Base-by-base conservation (phyloP, 1,140 invertebrate species). In the Hyposmocoma kahamanoa region DNA sequence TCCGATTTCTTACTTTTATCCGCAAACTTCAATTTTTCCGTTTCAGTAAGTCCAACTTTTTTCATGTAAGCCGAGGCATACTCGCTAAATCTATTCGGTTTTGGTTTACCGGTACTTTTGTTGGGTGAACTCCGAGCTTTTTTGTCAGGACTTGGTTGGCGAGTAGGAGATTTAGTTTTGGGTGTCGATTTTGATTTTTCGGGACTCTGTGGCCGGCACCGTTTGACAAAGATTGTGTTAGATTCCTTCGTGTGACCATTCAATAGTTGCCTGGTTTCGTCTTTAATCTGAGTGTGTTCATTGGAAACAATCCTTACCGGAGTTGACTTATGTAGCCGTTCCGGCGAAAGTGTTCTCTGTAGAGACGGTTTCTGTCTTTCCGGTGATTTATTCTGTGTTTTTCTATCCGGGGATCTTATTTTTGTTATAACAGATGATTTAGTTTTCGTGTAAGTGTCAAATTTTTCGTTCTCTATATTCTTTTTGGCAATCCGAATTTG, bases 401-500 rank as follows among this genome's bases (percentile, higher is more conserved):
- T 66, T 8, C 67, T 60, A 17, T 79, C 75, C 15, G 75, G 68
- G 15, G 77, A 74, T 22, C 41, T 59, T 15, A 53, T 55, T 51
- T 83, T 77, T 28, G 50, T 53, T 9, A 55, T 43, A 24, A 58
- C 68, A 39, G 47, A 51, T 3, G 0, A 54, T 70, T 28, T 70
- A 55, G 48, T 59, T 41, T 53, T 68, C 22, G 47, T 63, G 47
- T 62, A 49, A 43, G 56, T 53, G 39, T 62, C 38, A 44, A 47
- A 50, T 28, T 56, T 46, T 24, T 70, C 68, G 21, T 20, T 67
- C 49, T 87, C 85, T 21, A 87, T 78, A 52, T 87, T 78, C 59
- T 91, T 90, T 54, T 89, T 90, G 2, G 93, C 90, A 6, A 91
- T 67, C 54, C 92, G 85, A 45, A 94, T 93, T 75, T 94, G 92